Percentiles rank a stretch among this genome's conserved stretches.
These are phyloP conservation scores for Fragum fragum DNA, from an alignment of 2,888 invertebrate genomes.

Conservation along the genomic window DNA sequence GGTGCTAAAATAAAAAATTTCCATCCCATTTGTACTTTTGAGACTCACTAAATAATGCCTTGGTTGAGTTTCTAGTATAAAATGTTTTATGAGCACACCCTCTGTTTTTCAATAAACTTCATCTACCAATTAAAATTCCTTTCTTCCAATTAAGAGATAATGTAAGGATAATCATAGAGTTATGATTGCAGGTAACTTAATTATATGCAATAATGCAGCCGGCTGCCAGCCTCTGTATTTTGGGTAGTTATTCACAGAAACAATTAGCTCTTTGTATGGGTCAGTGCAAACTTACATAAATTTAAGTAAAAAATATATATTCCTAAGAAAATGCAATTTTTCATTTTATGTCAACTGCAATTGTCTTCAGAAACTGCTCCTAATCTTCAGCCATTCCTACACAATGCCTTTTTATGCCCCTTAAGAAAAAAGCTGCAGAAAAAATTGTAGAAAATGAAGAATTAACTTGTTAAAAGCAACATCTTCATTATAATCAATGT, in stretches of 20 bases:
- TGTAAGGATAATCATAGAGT: background rate
- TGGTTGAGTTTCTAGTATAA: background rate
- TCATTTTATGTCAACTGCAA: no score
- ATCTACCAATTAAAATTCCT: slow-evolving; percentile 3
- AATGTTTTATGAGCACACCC: background rate
- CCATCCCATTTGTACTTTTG: no score
- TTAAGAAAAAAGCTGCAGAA: no score
- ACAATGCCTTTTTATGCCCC: no score
- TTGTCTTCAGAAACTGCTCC: no score
- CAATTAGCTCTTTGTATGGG: background rate
- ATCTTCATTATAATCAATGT: no score
- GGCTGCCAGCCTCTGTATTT: background rate
- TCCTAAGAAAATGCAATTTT: background rate
- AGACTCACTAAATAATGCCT: no score
- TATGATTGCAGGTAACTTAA: background rate
- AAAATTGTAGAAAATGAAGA: no score
- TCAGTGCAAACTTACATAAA: background rate
- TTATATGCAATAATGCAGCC: background rate
- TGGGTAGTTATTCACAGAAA: background rate
- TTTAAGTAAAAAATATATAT: slow-evolving; percentile 9
- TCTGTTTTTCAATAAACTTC: background rate
- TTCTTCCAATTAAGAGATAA: background rate
- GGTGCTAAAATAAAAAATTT: no score
- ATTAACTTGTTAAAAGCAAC: no score
- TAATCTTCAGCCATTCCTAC: no score